These are phyloP conservation scores for Illadopsis cleaveri DNA, from an alignment of 2,113 vertebrate species.

Conservation along the genomic window DNA sequence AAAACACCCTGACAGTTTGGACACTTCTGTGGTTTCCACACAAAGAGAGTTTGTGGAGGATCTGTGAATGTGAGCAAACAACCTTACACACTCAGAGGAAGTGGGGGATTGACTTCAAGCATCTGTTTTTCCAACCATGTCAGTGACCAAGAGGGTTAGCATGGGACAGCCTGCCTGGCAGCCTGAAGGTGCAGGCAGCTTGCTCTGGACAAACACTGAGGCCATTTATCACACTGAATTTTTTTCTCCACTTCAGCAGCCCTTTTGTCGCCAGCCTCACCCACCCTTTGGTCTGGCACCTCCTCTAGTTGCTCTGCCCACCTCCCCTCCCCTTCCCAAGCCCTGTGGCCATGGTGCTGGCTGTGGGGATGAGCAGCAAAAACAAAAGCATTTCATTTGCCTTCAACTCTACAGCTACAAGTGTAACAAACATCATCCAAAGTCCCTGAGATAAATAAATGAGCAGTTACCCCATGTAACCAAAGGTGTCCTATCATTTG, in stretches of 20 bases:
- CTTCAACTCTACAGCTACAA: background rate
- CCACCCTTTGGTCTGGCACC: background rate
- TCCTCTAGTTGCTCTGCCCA: background rate
- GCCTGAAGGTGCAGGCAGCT: background rate
- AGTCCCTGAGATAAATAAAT: background rate
- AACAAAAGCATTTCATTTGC: background rate
- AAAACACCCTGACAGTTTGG: background rate
- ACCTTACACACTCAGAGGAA: background rate
- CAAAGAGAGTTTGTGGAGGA: background rate
- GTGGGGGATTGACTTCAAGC: background rate
- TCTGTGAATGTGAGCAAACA: background rate
- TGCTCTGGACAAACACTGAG: background rate
- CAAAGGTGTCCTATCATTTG: background rate
- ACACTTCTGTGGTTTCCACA: background rate
- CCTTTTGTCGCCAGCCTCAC: background rate
- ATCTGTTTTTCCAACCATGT: background rate
- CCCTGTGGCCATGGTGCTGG: accelerated
- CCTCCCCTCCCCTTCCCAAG: accelerated
- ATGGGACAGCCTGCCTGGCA: background rate
- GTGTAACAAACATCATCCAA: background rate
- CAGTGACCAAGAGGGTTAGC: background rate
- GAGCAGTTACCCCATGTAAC: background rate
- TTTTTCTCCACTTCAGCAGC: background rate
- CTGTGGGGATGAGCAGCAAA: background rate
- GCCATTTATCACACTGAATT: background rate